phyloP scores from a whole-genome alignment of 2,888 invertebrate species.

The Phengaris alcon region DNA sequence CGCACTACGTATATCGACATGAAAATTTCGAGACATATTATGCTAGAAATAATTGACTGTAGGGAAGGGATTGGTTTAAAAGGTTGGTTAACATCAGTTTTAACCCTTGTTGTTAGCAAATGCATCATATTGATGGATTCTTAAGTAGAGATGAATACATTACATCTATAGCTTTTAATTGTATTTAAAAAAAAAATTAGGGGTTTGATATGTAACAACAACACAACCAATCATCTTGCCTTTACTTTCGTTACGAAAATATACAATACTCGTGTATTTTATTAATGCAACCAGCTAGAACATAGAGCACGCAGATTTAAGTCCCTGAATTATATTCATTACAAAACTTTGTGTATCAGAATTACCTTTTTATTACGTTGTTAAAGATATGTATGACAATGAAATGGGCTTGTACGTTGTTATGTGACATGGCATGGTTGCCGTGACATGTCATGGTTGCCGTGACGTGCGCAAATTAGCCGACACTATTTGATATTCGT shows the following conservation, averaged over 20 bases:
- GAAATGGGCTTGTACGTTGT: conserved; percentile 22
- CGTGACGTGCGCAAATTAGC: conserved; percentile 14
- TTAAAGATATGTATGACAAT: not conserved
- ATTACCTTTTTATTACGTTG: not conserved
- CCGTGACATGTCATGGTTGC: conserved; percentile 21
- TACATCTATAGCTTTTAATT: too few species aligned
- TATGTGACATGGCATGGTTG: conserved; percentile 5
- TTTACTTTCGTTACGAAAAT: too few species aligned
- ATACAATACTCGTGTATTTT: too few species aligned
- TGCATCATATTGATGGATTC: not conserved
- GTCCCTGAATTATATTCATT: not conserved
- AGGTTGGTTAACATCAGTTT: not conserved
- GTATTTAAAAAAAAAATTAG: too few species aligned
- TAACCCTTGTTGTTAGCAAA: conserved; percentile 16
- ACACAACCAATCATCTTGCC: too few species aligned
- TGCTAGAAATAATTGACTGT: conserved; percentile 24
- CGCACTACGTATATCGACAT: conserved; percentile 45
- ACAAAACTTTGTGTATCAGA: not conserved
- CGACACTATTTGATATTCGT: not conserved
- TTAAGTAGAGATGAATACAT: too few species aligned
- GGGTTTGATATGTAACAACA: too few species aligned
- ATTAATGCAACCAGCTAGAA: too few species aligned
- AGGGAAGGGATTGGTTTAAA: conserved; percentile 22
- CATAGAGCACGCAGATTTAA: too few species aligned
- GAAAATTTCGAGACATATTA: conserved; percentile 40